Evolutionary conservation across 2,888 invertebrate genomes (phyloP), one percentile per base, ranked within the genome.

Genomic region (Ophion obscuratus): DNA sequence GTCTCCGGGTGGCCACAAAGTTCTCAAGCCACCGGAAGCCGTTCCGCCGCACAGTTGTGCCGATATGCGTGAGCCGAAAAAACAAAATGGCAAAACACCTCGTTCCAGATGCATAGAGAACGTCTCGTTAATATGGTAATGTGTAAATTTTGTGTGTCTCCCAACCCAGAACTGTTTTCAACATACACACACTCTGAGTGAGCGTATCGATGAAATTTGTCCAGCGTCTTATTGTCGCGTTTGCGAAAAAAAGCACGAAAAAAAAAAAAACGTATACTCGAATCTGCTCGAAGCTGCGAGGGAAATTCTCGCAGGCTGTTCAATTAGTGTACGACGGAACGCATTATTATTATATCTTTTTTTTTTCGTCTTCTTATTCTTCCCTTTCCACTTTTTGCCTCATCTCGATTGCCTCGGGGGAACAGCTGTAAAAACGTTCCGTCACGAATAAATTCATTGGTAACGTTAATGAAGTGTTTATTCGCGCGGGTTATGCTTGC

Each of bases 341-440:
- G 14, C n/a, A 27, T 53, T 27, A 36, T 67, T 40, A 14, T 57
- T 44, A 7, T 44, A 6, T 44, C 1, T 7, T 11, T 44, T 11
- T 7, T 11, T 7, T 44, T 10, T 44, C 11, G 7, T 7, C 11
- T 44, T 44, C 2, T 44, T 44, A 11, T 44, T 44, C 6, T 36
- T 27, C 44, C 40, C 62, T 75, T 75, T 75, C 47, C 24, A 62
- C 7, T 75, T 62, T 36, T 75, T 75, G 62, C 62, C 62, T 24
- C 24, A 62, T 44, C 14, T 62, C 62, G 24, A 62, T 40, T 62
- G 14, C 57, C 44, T 6, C 44, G 44, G 11, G 44, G 17, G 27
- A 27, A n/a, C 27, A 27, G 62, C 27, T 62, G 74, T 62, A 75
- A 64, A 44, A 62, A 75, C 62, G 27, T 75, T 40, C 5, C 11